Conservation (phyloP, 2,113 vertebrate genomes). For the Psittacus erithacus region DNA sequence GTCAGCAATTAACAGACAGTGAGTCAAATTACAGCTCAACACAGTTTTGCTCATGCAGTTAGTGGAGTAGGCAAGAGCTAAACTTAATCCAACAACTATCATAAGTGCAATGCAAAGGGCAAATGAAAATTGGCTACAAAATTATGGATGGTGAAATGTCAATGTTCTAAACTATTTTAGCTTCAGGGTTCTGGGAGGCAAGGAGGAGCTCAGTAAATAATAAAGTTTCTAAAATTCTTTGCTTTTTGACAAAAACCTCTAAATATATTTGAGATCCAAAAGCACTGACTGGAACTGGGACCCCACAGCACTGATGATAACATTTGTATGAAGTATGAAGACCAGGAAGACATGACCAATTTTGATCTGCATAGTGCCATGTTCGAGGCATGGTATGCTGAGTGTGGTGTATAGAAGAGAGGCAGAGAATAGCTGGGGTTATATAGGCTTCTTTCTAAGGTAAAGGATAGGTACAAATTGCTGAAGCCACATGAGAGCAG, state of each 20-base stretch:
- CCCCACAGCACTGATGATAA: not conserved
- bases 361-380: rapidly evolving
- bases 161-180: slow-evolving; percentile 38
- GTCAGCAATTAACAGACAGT: slow-evolving; percentile 52
- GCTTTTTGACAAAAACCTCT: not conserved
- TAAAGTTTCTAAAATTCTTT: not conserved
- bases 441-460: not conserved
- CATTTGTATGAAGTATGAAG: not conserved
- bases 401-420: not conserved
- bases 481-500: not conserved
- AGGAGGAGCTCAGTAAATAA: not conserved
- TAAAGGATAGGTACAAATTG: not conserved
- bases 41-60: slow-evolving; percentile 9
- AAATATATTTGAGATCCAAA: not conserved
- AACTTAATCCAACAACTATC: slow-evolving; percentile 20
- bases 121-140: slow-evolving; percentile 48
- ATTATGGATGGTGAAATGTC: slow-evolving; percentile 46
- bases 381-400: not conserved
- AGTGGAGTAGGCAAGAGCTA: not conserved
- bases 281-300: not conserved
- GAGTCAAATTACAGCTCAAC: slow-evolving; percentile 42
- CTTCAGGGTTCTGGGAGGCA: not conserved
- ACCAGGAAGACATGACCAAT: rapidly evolving
- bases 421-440: rapidly evolving
- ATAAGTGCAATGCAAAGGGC: slow-evolving; percentile 39